Evolutionary conservation across 2,113 vertebrate species (phyloP), one percentile per base, ranked within the genome.

Genomic region (Oenanthe oenanthe): DNA sequence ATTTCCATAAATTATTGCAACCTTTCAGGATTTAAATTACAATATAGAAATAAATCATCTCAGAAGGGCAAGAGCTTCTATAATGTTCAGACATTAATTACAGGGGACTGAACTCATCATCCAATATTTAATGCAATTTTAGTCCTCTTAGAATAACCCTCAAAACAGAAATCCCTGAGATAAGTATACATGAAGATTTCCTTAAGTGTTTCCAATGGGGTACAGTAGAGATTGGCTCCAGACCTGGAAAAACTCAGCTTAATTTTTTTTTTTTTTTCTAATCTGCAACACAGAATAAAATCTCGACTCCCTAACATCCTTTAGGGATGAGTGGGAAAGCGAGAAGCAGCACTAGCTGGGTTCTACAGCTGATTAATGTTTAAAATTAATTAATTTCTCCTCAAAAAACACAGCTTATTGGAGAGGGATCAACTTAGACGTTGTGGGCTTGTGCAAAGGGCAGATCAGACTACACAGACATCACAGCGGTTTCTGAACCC

Each of bases 1-100:
- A 95, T 93, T 89, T 81, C 85, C 95, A 93, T 95, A 73, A 53
- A 89, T 94, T 87, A 91, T n/a, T 81, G 45, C 94, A 91, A n/a
- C 80, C 84, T 86, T 92, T 73, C 80, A 70, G 63, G 34, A 73
- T 87, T 93, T 89, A 94, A 96, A 95, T 94, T 86, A 81, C 50
- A 58, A 87, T 61, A 48, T 14, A 84, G 88, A 87, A 95, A 95
- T 94, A 89, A 94, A 93, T 91, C 94, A 93, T 31, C 31, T 68
- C 76, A 17, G 77, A 89, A 81, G 90, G 68, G 61, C 81, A 87
- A 77, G 77, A 94, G 85, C 73, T 87, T 70, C 88, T 84, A 26
- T 88, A 96, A 91, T 18, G 0, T 56, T 94, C 38, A 54, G 72
- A 65, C 54, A 63, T 93, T 95, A 96, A 96, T 94, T 96, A 94